A percentile compares a stretch with the other conserved stretches of the same genome.
Conservation (phyloP, 2,113 vertebrate genomes). For the Oncorhynchus masou region DNA sequence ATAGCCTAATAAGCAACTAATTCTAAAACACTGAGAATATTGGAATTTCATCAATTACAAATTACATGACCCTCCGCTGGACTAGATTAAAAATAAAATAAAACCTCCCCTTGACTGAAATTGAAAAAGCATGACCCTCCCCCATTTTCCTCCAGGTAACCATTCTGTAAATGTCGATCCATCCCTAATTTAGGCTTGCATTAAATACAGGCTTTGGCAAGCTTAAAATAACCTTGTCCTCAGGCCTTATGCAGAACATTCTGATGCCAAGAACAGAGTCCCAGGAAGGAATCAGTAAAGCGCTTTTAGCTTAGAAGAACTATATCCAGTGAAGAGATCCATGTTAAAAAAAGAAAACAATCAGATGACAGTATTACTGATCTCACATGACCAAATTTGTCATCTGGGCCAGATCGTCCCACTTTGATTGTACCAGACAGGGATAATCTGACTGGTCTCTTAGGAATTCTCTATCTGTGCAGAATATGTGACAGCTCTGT, state of each 20-base stretch:
- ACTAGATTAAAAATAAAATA: too few relatives aligned
- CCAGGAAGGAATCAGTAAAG: not conserved
- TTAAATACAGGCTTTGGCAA: not conserved
- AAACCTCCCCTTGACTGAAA: too few relatives aligned
- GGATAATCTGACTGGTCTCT: not conserved
- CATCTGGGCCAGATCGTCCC: not conserved
- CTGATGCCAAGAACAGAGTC: constrained; percentile 1
- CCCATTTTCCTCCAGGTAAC: too few relatives aligned
- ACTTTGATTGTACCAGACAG: not conserved
- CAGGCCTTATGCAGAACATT: not conserved
- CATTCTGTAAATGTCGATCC: too few relatives aligned
- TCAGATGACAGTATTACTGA: not conserved
- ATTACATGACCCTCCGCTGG: too few relatives aligned
- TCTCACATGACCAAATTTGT: not conserved
- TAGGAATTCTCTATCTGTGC: not conserved
- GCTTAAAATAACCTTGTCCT: constrained; percentile 2
- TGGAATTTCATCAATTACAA: too few relatives aligned
- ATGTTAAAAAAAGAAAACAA: not conserved
- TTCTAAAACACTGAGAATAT: too few relatives aligned
- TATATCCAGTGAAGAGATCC: not conserved
- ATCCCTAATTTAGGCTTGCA: too few relatives aligned
- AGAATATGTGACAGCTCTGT: constrained; percentile 7
- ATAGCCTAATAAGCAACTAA: too few relatives aligned
- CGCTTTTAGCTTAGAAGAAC: not conserved
- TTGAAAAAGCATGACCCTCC: too few relatives aligned